Percentiles rank a stretch among this genome's conserved stretches.
Evolutionary conservation across 2,797 vertebrate species (phyloP).

Genomic region (Myotis findleyi): DNA sequence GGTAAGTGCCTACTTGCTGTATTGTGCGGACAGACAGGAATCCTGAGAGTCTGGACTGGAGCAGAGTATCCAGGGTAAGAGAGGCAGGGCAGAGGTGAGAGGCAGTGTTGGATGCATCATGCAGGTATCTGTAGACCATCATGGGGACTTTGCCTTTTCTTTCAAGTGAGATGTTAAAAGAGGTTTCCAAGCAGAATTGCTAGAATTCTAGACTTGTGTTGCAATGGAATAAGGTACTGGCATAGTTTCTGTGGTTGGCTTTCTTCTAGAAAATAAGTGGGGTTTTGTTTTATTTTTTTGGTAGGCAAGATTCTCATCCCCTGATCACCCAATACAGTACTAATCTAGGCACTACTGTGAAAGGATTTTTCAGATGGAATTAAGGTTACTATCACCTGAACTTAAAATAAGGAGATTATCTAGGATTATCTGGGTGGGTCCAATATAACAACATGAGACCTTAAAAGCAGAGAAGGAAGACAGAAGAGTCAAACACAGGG

Average conservation of each 20-base stretch:
- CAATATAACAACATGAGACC: neutral
- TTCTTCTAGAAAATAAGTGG: neutral
- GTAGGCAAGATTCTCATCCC: neutral
- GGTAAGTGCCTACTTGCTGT: neutral
- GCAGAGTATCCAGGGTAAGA: neutral
- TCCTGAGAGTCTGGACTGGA: neutral
- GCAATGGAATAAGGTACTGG: neutral
- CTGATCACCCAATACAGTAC: neutral
- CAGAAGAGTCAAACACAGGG: neutral
- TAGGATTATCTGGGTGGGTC: neutral
- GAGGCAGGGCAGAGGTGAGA: neutral
- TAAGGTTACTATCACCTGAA: neutral
- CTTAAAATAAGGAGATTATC: neutral
- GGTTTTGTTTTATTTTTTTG: neutral
- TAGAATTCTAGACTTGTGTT: neutral
- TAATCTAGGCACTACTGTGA: neutral
- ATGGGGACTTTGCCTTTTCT: neutral
- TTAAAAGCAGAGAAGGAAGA: slow-evolving; percentile 5
- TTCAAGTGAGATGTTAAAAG: neutral
- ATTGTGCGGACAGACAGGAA: neutral
- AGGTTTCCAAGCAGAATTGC: neutral
- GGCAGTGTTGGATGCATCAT: neutral
- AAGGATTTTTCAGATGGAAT: neutral
- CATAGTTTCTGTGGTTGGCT: neutral
- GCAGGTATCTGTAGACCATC: neutral